A percentile compares a stretch with the other conserved stretches of the same genome.
Evolutionary conservation across 53 echinoderm and acorn worm species (phyloP).

Genomic region (Henricia sp.): DNA sequence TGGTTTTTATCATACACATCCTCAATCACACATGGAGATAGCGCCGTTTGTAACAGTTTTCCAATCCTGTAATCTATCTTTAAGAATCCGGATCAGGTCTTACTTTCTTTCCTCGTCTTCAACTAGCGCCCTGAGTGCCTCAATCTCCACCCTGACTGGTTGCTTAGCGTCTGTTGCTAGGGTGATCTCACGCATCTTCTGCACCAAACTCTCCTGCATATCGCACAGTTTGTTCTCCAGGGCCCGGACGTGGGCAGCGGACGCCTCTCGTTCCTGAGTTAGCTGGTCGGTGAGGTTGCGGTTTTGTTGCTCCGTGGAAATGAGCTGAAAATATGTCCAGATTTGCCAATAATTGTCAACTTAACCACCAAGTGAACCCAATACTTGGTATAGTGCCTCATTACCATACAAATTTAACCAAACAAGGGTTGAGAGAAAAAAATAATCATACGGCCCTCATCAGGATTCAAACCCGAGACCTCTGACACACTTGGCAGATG

Average conservation of each 20-base stretch:
- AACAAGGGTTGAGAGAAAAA: too few relatives aligned
- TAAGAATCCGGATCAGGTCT: slow-evolving; percentile 25
- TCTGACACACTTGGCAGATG: too few relatives aligned
- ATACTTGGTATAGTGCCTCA: too few relatives aligned
- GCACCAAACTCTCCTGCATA: slow-evolving; percentile 91
- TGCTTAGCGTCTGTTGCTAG: slow-evolving; percentile 90
- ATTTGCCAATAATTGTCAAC: too few relatives aligned
- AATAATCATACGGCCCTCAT: too few relatives aligned
- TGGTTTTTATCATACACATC: too few relatives aligned
- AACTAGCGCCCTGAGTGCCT: slow-evolving; percentile 83
- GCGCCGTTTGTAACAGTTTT: too few relatives aligned
- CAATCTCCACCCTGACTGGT: slow-evolving; percentile 94
- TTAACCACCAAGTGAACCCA: too few relatives aligned
- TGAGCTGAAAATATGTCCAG: slow-evolving; percentile 73
- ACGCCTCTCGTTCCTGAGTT: slow-evolving; percentile 72
- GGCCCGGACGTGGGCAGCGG: slow-evolving; percentile 82
- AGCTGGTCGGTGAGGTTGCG: slow-evolving; percentile 70
- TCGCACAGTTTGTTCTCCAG: slow-evolving; percentile 89
- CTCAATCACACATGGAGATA: too few relatives aligned
- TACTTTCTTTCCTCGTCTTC: slow-evolving; percentile 97
- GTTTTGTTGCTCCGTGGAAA: slow-evolving; percentile 76
- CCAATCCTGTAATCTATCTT: too few relatives aligned
- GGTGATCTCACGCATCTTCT: slow-evolving; percentile 97
- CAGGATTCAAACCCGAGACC: too few relatives aligned
- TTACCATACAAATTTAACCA: too few relatives aligned